phyloP scores from a whole-genome alignment of 1,140 invertebrate genomes.

The Drosophila prosaltans region DNA sequence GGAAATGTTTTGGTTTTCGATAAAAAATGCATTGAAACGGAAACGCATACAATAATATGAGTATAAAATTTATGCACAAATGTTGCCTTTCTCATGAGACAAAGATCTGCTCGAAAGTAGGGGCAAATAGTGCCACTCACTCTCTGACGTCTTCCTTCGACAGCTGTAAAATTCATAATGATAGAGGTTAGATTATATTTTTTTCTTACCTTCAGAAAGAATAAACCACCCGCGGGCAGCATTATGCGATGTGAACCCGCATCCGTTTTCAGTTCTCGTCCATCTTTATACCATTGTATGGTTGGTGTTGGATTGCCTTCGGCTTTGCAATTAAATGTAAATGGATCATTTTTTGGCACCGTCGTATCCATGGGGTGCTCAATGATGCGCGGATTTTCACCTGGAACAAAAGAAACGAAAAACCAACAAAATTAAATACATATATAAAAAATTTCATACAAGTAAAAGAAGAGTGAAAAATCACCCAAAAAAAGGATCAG shows the following conservation, averaged over 20 bases:
- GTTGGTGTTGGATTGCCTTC: conserved; percentile 86
- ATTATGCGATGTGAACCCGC: conserved; percentile 85
- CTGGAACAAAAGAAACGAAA: conserved; percentile 45
- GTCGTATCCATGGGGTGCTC: conserved; percentile 90
- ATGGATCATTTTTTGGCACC: conserved; percentile 88
- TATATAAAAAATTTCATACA: conserved; percentile 12
- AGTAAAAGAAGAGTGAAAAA: neutral
- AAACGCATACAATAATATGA: conserved; percentile 78
- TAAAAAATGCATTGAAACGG: conserved; percentile 73
- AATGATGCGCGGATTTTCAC: conserved; percentile 89
- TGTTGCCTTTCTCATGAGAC: conserved; percentile 71
- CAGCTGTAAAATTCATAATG: conserved; percentile 62
- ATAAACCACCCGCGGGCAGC: conserved; percentile 88
- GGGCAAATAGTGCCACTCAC: conserved; percentile 30
- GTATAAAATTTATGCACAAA: conserved; percentile 66
- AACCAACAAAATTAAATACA: neutral
- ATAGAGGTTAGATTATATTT: conserved; percentile 48
- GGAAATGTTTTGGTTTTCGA: conserved; percentile 70
- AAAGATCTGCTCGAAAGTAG: neutral
- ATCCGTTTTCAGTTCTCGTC: conserved; percentile 84
- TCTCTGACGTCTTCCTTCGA: conserved; percentile 24
- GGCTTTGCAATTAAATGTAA: conserved; percentile 88
- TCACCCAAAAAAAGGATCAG: neutral
- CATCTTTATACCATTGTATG: conserved; percentile 88
- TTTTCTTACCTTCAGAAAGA: conserved; percentile 88